Evolutionary conservation across 2,888 invertebrate genomes (phyloP), one percentile per base, ranked within the genome.

Genomic region (Sminthurinus aureus): DNA sequence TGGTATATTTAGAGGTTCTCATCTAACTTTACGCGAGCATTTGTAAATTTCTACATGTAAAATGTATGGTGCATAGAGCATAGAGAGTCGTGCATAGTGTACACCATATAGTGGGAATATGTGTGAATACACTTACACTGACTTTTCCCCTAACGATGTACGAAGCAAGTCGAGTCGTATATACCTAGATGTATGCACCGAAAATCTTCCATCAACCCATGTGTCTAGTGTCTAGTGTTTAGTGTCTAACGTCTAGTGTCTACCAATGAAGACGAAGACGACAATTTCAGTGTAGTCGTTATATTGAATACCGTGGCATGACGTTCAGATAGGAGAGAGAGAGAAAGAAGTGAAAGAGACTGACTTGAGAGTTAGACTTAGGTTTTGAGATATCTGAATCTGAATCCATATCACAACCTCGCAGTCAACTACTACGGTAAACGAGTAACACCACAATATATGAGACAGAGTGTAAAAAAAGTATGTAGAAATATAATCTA

Each of bases 1-100:
- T 71, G 71, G 71, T 71, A 71, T 71, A 71, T 71, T 71, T 71
- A 71, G 71, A 71, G 71, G 24, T 38, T 38, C 38, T 38, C 58
- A 58, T 15, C 58, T 58, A 58, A 58, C 71, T 71, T 71, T 71
- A 71, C 71, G 24, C 58, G 58, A 58, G 9, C 58, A 58, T 58
- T 58, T 58, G 18, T 58, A 58, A 3, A 58, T 58, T 58, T 58
- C 1, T 58, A 58, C 58, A 58, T 18, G 58, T 58, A 58, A 58
- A 58, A 11, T 58, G 58, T 58, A 58, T 58, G 18, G n/a, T n/a
- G n/a, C n/a, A n/a, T n/a, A n/a, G n/a, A n/a, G n/a, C n/a, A n/a
- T n/a, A n/a, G n/a, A n/a, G n/a, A n/a, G n/a, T n/a, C n/a, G n/a
- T n/a, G n/a, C n/a, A n/a, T n/a, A n/a, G n/a, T n/a, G n/a, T n/a